Base-by-base conservation (phyloP, 2,113 vertebrate species). In the Camelus bactrianus region DNA sequence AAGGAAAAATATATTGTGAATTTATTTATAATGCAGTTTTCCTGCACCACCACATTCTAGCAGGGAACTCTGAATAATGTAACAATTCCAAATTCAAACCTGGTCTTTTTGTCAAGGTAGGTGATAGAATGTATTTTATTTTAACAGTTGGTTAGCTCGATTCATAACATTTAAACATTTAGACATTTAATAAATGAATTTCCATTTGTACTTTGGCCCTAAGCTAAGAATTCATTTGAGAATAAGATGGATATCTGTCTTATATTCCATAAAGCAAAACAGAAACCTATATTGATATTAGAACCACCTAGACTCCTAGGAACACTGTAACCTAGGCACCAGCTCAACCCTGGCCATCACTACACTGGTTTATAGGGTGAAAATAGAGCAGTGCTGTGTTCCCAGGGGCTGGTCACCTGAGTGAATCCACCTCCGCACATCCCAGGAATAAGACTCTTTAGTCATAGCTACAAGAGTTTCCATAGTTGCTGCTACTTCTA, bases 11-110 rank as follows among this genome's bases (percentile, higher is more conserved):
- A 28, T 79, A 54, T 64, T 24, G 14, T 73, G 19, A 3, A 48
- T 64, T 96, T 90, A 84, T 69, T 96, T 85, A 70, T 46, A 58
- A 46, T 11, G 35, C 50, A 52, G 56, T 67, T 89, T 94, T 92
- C 54, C 72, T 75, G 3, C 1, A 12, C 42, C 4, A 24, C 46
- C 24, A 22, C 13, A 56, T 89, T 94, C 48, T 86, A 17, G 16
- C 26, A 64, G 56, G 10, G 28, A 94, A n/a, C 26, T 15, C 26
- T 52, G 86, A 58, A 93, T 28, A 69, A 62, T 90, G 20, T 35
- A 30, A 86, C 65, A 70, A 69, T 65, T 76, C 60, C 67, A 81
- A 82, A 76, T 81, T 89, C 73, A 81, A 58, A 65, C 26, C 89
- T 50, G 12, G 1, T 86, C 64, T 92, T 58, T 38, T 76, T 62